These are phyloP conservation scores for Hydropsyche tenuis DNA, from an alignment of 1,140 invertebrate genomes.

Conservation along the genomic window DNA sequence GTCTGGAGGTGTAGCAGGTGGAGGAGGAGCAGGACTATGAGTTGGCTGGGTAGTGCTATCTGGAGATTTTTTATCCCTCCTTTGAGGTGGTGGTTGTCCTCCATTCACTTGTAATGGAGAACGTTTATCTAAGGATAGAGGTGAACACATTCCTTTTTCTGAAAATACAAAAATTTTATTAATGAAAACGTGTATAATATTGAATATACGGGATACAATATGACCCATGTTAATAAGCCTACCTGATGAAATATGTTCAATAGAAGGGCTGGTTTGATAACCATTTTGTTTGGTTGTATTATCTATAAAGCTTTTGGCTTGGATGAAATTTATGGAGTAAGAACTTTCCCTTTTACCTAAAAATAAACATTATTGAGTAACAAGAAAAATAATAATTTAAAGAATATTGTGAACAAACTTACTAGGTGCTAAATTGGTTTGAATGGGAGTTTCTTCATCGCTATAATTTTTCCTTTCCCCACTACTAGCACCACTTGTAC, in stretches of 20 bases:
- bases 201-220: neutral
- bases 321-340: conserved; percentile 60
- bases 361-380: conserved; percentile 42
- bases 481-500: conserved; percentile 54
- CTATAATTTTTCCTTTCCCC: conserved; percentile 61
- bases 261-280: conserved; percentile 61
- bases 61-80: conserved; percentile 44
- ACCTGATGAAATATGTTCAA: conserved; percentile 55
- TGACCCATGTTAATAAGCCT: neutral
- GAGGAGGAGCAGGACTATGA: conserved; percentile 25
- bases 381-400: neutral
- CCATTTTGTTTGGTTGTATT: conserved; percentile 59
- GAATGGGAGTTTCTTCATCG: conserved; percentile 59
- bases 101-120: conserved; percentile 33
- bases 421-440: conserved; percentile 37
- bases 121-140: conserved; percentile 25
- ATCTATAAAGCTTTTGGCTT: conserved; percentile 59
- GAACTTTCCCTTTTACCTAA: conserved; percentile 62
- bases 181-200: neutral
- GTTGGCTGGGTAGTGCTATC: conserved; percentile 44
- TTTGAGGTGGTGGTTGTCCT: conserved; percentile 12
- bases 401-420: conserved; percentile 6
- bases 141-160: conserved; percentile 24
- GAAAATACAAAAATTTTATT: conserved; percentile 9
- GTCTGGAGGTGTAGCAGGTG: conserved; percentile 3